Evolutionary conservation across 2,113 vertebrate species (phyloP), one percentile per base, ranked within the genome.

Genomic region (Athene cunicularia): DNA sequence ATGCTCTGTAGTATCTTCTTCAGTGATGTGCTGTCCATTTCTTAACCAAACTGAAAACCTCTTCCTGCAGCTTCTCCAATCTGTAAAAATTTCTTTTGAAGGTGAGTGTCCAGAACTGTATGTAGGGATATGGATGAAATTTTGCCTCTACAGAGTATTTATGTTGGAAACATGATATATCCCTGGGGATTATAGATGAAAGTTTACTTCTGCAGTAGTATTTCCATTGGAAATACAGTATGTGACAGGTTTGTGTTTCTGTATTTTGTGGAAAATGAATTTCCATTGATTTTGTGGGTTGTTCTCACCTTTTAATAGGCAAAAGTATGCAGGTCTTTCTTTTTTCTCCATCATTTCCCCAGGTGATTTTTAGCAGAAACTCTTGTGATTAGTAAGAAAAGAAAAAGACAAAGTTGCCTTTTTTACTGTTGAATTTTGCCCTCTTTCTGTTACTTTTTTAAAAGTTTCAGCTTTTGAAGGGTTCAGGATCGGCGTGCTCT

Each of bases 401-500:
- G 5, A 47, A 80, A 59, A 86, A 72, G 11, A 39, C 53, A 35
- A 47, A 53, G 7, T 10, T 95, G 53, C 26, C 15, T 76, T 82
- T 75, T 55, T 62, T 76, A 1, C 56, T 81, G 39, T 73, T 68
- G 82, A 45, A 60, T 82, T 85, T 88, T 52, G 64, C 16, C 4
- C 22, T 81, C 45, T 84, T 89, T 74, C 33, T 84, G 50, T 63
- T 87, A 28, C 23, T n/a, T 26, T 49, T 72, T 59, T 20, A 64
- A 59, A 6, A 9, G 2, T 56, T 85, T 41, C 30, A 58, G 35
- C 23, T 41, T 76, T 79, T 62, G 56, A 71, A 75, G 12, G 12
- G 14, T 49, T 89, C 17, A 5, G 20, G 23, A 53, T 47, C 2
- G 4, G 28, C 0, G 0, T 50, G 39, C 63, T 86, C 67, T 91